A percentile compares a stretch with the other conserved stretches of the same genome.
phyloP scores from a whole-genome alignment of 92 coral and sea anemone species.

The Epizoanthus scotinus region DNA sequence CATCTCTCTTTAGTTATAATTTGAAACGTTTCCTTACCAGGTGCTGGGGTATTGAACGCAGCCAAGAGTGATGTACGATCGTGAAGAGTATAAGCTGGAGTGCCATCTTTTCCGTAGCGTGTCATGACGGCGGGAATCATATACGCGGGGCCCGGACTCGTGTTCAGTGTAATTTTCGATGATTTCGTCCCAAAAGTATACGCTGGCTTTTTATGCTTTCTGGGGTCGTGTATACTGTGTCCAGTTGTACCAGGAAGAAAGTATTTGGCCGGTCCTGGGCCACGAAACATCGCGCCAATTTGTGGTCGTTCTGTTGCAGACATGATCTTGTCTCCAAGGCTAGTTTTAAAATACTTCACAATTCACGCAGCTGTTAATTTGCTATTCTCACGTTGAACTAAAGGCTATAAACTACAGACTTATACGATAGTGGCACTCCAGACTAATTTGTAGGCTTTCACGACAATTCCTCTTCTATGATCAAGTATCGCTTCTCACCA shows the following conservation, averaged over 20 bases:
- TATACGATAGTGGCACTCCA: not conserved
- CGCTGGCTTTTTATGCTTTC: slow-evolving; percentile 80
- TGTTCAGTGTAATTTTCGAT: slow-evolving; percentile 33
- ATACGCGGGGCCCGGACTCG: slow-evolving; percentile 85
- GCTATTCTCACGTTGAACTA: no score
- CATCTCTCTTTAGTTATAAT: not conserved
- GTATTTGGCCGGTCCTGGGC: slow-evolving; percentile 96
- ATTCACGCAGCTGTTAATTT: no score
- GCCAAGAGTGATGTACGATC: slow-evolving; percentile 63
- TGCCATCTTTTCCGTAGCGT: slow-evolving; percentile 80
- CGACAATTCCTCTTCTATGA: not conserved
- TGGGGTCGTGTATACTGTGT: slow-evolving; percentile 59
- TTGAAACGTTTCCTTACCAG: slow-evolving; percentile 60
- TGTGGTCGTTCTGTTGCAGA: slow-evolving; percentile 62
- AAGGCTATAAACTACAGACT: no score
- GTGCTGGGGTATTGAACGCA: slow-evolving; percentile 86
- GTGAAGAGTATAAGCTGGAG: slow-evolving; percentile 76
- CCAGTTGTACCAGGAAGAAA: slow-evolving; percentile 87
- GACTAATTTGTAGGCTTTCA: not conserved
- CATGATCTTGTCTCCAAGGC: no score
- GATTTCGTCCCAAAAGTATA: slow-evolving; percentile 73
- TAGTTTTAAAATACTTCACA: no score
- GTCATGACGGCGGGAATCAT: slow-evolving; percentile 65
- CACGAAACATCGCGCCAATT: slow-evolving; percentile 97
- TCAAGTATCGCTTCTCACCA: not conserved